Evolutionary conservation across 2,888 invertebrate species (phyloP).

Genomic region (Eristalis tenax): DNA sequence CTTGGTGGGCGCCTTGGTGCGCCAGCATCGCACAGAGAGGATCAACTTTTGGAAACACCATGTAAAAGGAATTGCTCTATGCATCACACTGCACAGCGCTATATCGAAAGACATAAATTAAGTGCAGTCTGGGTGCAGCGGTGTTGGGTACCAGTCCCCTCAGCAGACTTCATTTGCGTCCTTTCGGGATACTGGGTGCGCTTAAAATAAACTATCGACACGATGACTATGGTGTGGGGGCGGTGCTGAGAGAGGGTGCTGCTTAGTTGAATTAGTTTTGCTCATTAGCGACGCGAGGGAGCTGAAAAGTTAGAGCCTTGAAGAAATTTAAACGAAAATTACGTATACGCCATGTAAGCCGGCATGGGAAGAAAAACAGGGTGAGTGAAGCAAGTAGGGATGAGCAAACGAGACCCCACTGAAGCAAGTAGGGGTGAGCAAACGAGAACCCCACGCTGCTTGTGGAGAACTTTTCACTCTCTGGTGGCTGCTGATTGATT

Average conservation of each 20-base stretch:
- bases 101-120: conserved; percentile 70
- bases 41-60: conserved; percentile 69
- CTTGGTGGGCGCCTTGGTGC: neutral
- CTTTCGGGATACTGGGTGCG: conserved; percentile 51
- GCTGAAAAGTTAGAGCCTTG: conserved; percentile 46
- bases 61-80: conserved; percentile 67
- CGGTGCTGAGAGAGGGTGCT: conserved; percentile 21
- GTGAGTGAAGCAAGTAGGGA: too few species aligned
- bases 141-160: conserved; percentile 6
- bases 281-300: conserved; percentile 77
- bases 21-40: conserved; percentile 39
- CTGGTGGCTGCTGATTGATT: conserved; percentile 67
- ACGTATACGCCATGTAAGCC: conserved; percentile 34
- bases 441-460: neutral
- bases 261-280: conserved; percentile 77
- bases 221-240: conserved; percentile 15
- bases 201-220: conserved; percentile 70
- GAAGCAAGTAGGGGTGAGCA: neutral
- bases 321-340: conserved; percentile 58
- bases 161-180: conserved; percentile 16
- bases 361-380: neutral
- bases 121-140: conserved; percentile 46
- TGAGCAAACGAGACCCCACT: neutral
- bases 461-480: conserved; percentile 50
- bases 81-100: conserved; percentile 64